Conservation (phyloP, 1,140 invertebrate species). For the Saccostrea glomerata region DNA sequence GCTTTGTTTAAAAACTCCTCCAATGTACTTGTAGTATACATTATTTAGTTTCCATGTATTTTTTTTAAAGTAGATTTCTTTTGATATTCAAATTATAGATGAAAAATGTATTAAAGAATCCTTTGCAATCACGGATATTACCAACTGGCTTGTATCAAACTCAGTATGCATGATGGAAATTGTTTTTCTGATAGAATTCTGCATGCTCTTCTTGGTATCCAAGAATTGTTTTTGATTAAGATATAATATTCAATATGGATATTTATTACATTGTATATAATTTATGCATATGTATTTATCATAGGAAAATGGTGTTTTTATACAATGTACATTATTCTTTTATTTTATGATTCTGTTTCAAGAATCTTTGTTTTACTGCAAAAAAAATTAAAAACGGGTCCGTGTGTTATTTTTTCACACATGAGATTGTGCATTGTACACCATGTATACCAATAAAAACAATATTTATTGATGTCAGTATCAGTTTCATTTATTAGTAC, state of each 20-base stretch:
- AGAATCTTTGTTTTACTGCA: not conserved
- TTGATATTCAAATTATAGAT: not conserved
- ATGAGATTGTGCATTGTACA: not conserved
- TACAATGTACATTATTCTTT: not conserved
- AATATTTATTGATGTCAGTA: not conserved
- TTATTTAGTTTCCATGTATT: not conserved
- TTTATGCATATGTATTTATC: not conserved
- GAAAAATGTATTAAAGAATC: not conserved
- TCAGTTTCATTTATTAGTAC: too few species aligned
- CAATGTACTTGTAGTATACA: too few species aligned
- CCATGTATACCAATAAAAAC: slow-evolving; percentile 3
- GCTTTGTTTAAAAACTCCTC: too few species aligned
- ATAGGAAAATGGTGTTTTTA: slow-evolving; percentile 16
- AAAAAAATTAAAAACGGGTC: slow-evolving; percentile 13
- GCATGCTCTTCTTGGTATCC: not conserved
- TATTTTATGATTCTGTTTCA: not conserved
- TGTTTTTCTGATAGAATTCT: not conserved
- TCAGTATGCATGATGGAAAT: not conserved
- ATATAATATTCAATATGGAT: not conserved
- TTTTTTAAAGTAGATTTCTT: not conserved
- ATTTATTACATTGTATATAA: not conserved
- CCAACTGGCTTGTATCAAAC: not conserved
- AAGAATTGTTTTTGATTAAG: not conserved
- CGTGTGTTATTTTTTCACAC: not conserved
- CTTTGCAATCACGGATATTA: not conserved